A percentile compares a stretch with the other conserved stretches of the same genome.
Evolutionary conservation across 1,140 invertebrate species (phyloP).

Genomic region (Cheumatopsyche charites): DNA sequence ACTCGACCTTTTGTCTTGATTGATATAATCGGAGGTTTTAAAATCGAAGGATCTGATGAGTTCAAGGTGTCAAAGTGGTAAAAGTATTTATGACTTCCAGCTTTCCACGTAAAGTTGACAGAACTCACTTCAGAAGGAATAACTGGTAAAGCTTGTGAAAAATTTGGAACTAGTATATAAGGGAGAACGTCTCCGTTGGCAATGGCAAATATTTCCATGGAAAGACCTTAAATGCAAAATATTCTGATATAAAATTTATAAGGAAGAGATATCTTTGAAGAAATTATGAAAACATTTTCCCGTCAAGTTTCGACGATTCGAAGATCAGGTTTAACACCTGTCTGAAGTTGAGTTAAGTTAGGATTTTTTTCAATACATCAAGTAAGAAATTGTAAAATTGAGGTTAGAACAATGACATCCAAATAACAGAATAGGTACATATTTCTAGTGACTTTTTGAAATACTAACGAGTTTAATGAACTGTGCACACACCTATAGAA

Average conservation of each 20-base stretch:
- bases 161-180: constrained; percentile 86
- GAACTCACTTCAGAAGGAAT: constrained; percentile 89
- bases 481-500: no score
- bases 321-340: background rate
- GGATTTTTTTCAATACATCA: no score
- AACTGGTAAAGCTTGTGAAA: constrained; percentile 84
- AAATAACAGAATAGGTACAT: no score
- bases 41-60: constrained; percentile 81
- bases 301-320: no score
- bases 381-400: no score
- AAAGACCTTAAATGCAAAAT: constrained; percentile 73
- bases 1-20: constrained; percentile 84
- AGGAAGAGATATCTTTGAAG: background rate
- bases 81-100: constrained; percentile 82
- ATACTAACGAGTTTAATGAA: no score
- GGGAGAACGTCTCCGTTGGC: constrained; percentile 81
- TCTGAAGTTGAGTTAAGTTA: background rate
- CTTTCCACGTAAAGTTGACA: constrained; percentile 93
- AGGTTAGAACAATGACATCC: no score
- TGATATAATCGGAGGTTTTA: constrained; percentile 84
- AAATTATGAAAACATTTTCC: background rate
- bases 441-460: no score
- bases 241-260: background rate
- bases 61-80: constrained; percentile 87
- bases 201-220: constrained; percentile 89